Evolutionary conservation across 2,797 vertebrate genomes (phyloP), one percentile per base, ranked within the genome.

Genomic region (Arrhamphus sclerolepis): DNA sequence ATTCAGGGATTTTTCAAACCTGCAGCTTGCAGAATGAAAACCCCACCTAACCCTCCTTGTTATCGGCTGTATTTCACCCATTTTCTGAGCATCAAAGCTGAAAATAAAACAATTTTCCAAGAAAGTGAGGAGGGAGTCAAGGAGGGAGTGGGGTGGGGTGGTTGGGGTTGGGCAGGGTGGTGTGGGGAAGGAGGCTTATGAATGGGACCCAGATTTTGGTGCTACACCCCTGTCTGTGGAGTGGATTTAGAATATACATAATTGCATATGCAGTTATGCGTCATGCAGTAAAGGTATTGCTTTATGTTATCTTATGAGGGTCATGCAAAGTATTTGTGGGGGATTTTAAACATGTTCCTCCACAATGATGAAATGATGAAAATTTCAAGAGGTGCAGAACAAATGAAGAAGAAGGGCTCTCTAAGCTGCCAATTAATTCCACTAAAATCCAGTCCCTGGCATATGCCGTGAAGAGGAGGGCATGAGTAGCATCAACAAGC

Each of bases 231-330:
- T n/a, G n/a, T n/a, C n/a, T 26, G 24, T 26, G 24, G 24, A 26
- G 6, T 26, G 3, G 2, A 26, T 26, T 26, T 26, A 6, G 2
- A 6, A 28, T 52, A n/a, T 17, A 21, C 44, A 46, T 63, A 66
- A 52, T 49, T 53, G 24, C 41, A 51, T 58, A 42, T 13, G 41
- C 31, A 51, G 67, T 61, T 62, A 52, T 50, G 46, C 38, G 22
- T 75, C 40, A 41, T 39, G 50, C 57, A 24, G 46, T 10, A 26
- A 46, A 34, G 70, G 75, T 66, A 65, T 76, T 58, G 68, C 73
- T 57, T 58, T 52, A 20, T 48, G 38, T 58, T 10, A 44, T 64
- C 63, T 74, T 72, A 56, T 70, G 74, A 54, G 51, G 63, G 50
- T 56, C 61, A 40, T 56, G n/a, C 56, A 44, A n/a, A 48, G 34